These are phyloP conservation scores for Pomatorhinus ruficollis DNA, from an alignment of 2,113 vertebrate species.

Conservation along the genomic window DNA sequence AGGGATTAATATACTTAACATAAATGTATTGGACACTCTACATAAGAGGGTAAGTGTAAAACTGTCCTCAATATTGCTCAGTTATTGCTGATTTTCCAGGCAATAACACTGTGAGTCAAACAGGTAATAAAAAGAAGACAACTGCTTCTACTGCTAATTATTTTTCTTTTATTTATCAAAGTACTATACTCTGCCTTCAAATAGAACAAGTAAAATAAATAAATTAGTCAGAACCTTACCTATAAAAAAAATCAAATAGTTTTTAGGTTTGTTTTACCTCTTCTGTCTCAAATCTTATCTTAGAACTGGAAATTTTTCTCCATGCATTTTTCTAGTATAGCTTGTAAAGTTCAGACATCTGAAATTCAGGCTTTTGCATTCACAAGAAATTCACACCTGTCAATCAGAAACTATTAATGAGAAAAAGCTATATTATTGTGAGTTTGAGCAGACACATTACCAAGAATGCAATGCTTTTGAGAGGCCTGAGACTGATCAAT, in stretches of 20 bases:
- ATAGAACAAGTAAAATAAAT: neutral
- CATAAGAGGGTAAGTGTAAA: neutral
- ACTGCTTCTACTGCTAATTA: neutral
- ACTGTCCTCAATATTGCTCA: neutral
- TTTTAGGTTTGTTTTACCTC: neutral
- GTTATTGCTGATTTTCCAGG: neutral
- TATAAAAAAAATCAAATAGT: accelerated
- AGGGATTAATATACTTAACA: neutral
- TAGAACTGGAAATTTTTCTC: neutral
- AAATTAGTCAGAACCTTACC: neutral
- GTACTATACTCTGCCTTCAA: neutral
- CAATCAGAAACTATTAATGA: neutral
- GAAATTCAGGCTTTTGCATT: neutral
- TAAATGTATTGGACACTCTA: neutral
- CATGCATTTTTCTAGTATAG: neutral
- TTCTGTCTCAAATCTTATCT: neutral
- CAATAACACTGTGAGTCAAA: neutral
- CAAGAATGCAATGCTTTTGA: neutral
- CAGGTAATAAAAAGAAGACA: neutral
- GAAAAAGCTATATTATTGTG: neutral
- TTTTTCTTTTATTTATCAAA: neutral
- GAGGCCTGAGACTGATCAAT: neutral
- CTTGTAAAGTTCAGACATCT: neutral
- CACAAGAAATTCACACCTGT: neutral
- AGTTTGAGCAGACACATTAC: neutral